Base-by-base conservation (phyloP, 2,888 invertebrate genomes). In the Hybos culiciformis region DNA sequence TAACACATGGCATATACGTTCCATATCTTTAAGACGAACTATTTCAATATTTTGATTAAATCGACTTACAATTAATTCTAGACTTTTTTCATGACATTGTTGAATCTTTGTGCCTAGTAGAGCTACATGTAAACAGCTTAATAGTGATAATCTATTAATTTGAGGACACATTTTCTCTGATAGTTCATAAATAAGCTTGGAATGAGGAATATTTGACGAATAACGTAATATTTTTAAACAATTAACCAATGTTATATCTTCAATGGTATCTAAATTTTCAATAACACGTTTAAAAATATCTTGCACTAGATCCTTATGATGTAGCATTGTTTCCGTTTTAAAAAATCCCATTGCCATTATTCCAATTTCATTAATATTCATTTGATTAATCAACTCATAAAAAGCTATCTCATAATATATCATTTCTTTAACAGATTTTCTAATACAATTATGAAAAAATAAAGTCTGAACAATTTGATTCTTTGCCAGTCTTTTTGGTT, bases 271-370 rank as follows among this genome's bases (percentile, higher is more conserved):
- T 15, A 72, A 54, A 48, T 75, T 66, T 8, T 66, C 56, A n/a
- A 68, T 68, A 1, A 77, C 57, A 54, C 67, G 70, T 3, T 64
- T 50, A 26, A 79, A 72, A 2, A 79, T 67, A 41, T 67, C 66
- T 3, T 63, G 52, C 1, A 77, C 41, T 33, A 82, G 53, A 1
- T 61, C 55, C 4, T 57, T 50, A 58, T 67, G 73, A 47, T 72
- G 70, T 39, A 86, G 69, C 14, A 69, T 72, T 2, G 76, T 78
- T 63, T 77, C 72, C 14, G 77, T 78, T 67, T 85, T 85, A 54
- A 87, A 87, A 59, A 81, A 84, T 0, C 80, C 83, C 74, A 83
- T 77, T 5, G 78, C 72, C 51, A 81, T 71, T 12, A 86, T 71
- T 11, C 77, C 80, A 45, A 85, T 60, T 56, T 87, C 84, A 50